Base-by-base conservation (phyloP, 2,113 vertebrate species). In the Microtus oregoni region DNA sequence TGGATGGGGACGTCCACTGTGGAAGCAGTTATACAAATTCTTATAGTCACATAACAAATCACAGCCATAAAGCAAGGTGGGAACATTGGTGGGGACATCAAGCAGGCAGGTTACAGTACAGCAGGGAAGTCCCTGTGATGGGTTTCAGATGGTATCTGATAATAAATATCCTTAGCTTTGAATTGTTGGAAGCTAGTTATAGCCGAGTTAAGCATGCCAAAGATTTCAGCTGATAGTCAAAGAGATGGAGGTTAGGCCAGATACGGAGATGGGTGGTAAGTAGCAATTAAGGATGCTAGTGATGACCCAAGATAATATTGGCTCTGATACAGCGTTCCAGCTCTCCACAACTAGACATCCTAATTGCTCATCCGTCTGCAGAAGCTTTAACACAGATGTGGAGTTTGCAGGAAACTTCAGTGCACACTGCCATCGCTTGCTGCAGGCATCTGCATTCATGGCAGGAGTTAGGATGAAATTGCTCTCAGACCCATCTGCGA, bases 401-500 rank as follows among this genome's bases (percentile, higher is more conserved):
- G 24, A 5, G 15, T 38, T 58, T 88, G 35, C 86, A 41, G 50
- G 24, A 50, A 88, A 72, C 47, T 72, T 72, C 86, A 52, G 44
- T n/a, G 72, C 47, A 28, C 1, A 32, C 22, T 75, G 20, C 22
- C 17, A 11, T 68, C 28, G 38, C 55, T 86, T 68, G 32, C 78
- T 19, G 38, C 11, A 61, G 38, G 8, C 12, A 50, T 77, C 83
- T 13, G 76, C 24, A 35, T 90, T 83, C 58, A 89, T 58, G 50
- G n/a, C 89, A 76, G 50, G 47, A 90, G 13, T 90, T 67, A 87
- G 44, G 41, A 75, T 61, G 67, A 75, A 90, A 77, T 86, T 88
- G 77, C 72, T 89, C 76, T 44, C 2, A 35, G 47, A 10, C 61
- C 82, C 4, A 65, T 89, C 35, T 55, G 13, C 32, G 81, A 55